Percentiles rank a stretch among this genome's conserved stretches.
Conservation (phyloP, 2,888 invertebrate genomes). For the Drosophila silvestris region DNA sequence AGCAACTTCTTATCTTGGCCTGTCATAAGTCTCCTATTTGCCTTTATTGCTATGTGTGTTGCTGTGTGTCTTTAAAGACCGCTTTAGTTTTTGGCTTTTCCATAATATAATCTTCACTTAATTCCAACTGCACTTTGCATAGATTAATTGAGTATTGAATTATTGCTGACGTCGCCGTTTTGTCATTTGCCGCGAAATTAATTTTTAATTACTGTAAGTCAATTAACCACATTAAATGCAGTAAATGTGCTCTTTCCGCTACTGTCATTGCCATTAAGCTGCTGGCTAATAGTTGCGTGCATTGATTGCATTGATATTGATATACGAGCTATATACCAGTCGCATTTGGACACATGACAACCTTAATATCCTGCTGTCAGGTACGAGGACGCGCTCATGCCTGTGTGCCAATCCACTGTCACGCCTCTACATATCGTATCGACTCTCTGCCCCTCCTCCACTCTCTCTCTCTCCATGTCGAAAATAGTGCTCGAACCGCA, state of each 20-base stretch:
- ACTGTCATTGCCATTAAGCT: constrained; percentile 15
- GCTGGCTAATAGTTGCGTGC: constrained; percentile 17
- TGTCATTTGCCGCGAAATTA: constrained; percentile 28
- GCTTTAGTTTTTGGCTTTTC: constrained; percentile 11
- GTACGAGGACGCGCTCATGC: constrained; percentile 36
- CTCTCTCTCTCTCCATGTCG: constrained; percentile 44
- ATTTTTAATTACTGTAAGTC: constrained; percentile 41
- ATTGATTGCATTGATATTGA: constrained; percentile 30
- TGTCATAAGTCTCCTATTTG: constrained; percentile 5
- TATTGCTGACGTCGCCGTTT: constrained; percentile 1
- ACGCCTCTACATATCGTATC: constrained; percentile 55
- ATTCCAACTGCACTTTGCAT: constrained; percentile 3
- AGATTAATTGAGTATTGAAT: constrained; percentile 37
- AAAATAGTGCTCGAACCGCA: constrained; percentile 51
- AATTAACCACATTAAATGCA: constrained; percentile 29
- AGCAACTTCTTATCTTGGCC: constrained; percentile 46
- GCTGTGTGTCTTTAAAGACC: constrained; percentile 19
- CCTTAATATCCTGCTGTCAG: constrained; percentile 75
- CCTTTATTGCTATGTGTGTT: constrained; percentile 5
- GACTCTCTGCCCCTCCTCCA: background rate
- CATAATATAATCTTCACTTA: constrained; percentile 11
- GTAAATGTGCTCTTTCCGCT: constrained; percentile 5
- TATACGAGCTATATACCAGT: background rate
- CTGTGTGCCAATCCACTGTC: constrained; percentile 52
- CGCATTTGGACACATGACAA: constrained; percentile 43